These are phyloP conservation scores for Carassius carassius DNA, from an alignment of 2,113 vertebrate genomes.

Conservation along the genomic window DNA sequence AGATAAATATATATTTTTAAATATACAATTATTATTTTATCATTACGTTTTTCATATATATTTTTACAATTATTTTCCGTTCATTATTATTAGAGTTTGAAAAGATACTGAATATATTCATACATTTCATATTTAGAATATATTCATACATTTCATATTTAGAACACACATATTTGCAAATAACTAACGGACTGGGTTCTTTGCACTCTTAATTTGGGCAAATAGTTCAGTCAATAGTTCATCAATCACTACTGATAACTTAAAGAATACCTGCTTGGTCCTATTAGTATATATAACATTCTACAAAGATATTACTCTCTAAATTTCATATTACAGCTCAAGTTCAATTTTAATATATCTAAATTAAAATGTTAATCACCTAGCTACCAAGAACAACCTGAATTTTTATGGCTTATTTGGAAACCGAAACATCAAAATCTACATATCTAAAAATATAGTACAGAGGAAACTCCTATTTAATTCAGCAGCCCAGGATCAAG, in stretches of 20 bases:
- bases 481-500: neutral
- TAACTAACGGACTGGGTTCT: too few species aligned
- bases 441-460: neutral
- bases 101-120: neutral
- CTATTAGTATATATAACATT: neutral
- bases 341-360: neutral
- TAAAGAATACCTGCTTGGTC: neutral
- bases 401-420: neutral
- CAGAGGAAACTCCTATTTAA: neutral
- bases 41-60: too few species aligned
- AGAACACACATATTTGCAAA: too few species aligned
- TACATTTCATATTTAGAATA: too few species aligned
- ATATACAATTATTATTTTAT: too few species aligned
- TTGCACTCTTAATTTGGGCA: neutral
- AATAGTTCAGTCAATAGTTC: too few species aligned
- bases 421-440: neutral
- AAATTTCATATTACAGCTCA: slow-evolving; percentile 27
- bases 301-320: slow-evolving; percentile 31
- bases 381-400: neutral
- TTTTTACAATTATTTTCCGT: too few species aligned
- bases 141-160: too few species aligned
- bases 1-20: too few species aligned
- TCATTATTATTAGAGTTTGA: neutral
- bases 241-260: too few species aligned
- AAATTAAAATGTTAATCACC: slow-evolving; percentile 32